Evolutionary conservation across 2,113 vertebrate species (phyloP).

Genomic region (Agapornis roseicollis): DNA sequence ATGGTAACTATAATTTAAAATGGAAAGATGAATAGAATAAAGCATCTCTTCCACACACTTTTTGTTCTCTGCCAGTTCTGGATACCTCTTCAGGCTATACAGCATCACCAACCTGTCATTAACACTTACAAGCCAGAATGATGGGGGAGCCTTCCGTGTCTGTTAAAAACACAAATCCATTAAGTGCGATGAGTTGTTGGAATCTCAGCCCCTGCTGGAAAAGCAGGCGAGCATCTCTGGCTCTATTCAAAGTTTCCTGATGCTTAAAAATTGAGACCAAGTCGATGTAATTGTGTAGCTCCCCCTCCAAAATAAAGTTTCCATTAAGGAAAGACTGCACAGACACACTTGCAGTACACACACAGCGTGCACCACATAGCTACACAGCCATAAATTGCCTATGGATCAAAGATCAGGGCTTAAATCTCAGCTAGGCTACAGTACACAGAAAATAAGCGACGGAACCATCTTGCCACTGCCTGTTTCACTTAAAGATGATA

Average conservation of each 20-base stretch:
- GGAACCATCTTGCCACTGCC: conserved; percentile 75
- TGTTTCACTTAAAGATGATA: conserved; percentile 79
- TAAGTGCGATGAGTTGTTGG: conserved; percentile 28
- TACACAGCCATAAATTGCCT: conserved; percentile 60
- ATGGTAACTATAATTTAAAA: conserved; percentile 71
- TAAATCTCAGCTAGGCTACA: conserved; percentile 64
- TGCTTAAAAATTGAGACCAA: neutral
- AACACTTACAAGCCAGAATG: conserved; percentile 8
- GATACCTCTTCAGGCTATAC: conserved; percentile 41
- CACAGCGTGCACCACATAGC: neutral
- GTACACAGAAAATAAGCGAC: conserved; percentile 72
- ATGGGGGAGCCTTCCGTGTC: neutral
- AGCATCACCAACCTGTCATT: conserved; percentile 47
- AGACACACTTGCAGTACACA: neutral
- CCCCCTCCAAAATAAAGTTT: neutral
- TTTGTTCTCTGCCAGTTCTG: conserved; percentile 43
- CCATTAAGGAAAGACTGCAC: neutral
- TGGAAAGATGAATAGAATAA: conserved; percentile 57
- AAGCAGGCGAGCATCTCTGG: neutral
- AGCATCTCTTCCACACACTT: conserved; percentile 46
- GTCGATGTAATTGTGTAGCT: neutral
- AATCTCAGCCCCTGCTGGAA: neutral
- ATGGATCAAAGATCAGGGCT: conserved; percentile 75
- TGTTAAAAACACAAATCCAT: neutral
- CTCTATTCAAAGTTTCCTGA: conserved; percentile 19